Base-by-base conservation (phyloP, 2,888 invertebrate genomes). In the Electrophaes corylata region DNA sequence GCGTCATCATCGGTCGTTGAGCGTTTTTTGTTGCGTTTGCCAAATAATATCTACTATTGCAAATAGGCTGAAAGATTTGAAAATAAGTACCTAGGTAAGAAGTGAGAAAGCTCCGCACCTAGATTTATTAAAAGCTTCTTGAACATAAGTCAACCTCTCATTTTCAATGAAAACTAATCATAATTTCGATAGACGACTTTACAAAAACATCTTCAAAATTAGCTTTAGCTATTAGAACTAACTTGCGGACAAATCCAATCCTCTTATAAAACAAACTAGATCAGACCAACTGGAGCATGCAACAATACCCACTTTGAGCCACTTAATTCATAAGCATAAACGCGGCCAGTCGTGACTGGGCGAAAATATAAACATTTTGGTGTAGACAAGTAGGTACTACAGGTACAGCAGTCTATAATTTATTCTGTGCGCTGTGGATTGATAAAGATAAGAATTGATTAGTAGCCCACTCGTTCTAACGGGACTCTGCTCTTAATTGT, bases 331-430 rank as follows among this genome's bases (percentile, higher is more conserved):
- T 74, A 71, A 74, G 72, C 73, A 73, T 75, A 75, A 84, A 82
- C 75, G 83, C 79, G 78, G 77, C 64, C 78, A 79, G 69, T 82
- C 86, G 86, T 86, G 86, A 87, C 86, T 73, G 70, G 81, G 73
- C 73, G 75, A 70, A 73, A 81, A 81, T 75, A 71, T 75, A 73
- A 76, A 78, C 75, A 76, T 72, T 69, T 58, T 63, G 57, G 50
- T 49, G 60, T 59, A 58, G 44, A 50, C 43, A 53, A 20, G 23
- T 45, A n/a, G 18, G 12, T 14, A 10, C 6, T 12, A 20, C 29
- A 48, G 31, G 31, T 41, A 44, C 14, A 11, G 31, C 31, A 37
- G 35, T 26, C 19, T 58, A 58, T 66, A 62, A 39, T 14, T 45
- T 49, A 49, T 51, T 41, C 49, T 46, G 44, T 47, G 44, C 26